Evolutionary conservation across 1,140 invertebrate species (phyloP).

Genomic region (Conus betulinus): DNA sequence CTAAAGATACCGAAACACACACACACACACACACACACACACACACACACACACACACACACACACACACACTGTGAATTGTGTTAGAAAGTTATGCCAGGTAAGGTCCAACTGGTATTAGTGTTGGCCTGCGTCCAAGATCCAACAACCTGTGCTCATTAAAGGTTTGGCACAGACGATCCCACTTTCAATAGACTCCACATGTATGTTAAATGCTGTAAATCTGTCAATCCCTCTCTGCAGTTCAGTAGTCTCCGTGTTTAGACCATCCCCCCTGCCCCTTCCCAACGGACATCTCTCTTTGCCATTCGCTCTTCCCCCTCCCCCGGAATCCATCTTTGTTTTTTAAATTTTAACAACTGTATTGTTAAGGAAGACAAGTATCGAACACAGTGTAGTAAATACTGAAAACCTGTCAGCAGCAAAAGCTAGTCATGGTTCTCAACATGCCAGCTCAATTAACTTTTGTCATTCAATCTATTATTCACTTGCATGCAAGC

Average conservation of each 20-base stretch:
- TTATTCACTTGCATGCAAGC: too few relatives aligned
- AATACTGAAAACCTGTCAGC: too few relatives aligned
- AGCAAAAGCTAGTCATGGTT: too few relatives aligned
- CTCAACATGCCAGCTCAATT: too few relatives aligned
- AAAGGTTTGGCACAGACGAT: conserved; percentile 7
- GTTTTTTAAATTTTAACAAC: too few relatives aligned
- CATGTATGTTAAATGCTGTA: background rate
- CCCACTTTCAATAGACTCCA: background rate
- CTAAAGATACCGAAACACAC: background rate
- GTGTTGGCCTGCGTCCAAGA: background rate
- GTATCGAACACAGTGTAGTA: too few relatives aligned
- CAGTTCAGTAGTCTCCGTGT: background rate
- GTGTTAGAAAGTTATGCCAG: background rate
- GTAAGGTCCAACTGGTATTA: background rate
- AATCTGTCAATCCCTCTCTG: background rate
- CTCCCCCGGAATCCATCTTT: too few relatives aligned
- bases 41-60: background rate
- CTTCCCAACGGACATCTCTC: too few relatives aligned
- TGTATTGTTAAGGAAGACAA: too few relatives aligned
- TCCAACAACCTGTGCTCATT: background rate
- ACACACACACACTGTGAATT: background rate
- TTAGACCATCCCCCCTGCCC: too few relatives aligned
- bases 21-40: background rate
- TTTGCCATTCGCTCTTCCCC: too few relatives aligned
- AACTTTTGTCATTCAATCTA: too few relatives aligned